Percentiles rank a stretch among this genome's conserved stretches.
Conservation (phyloP, 2,888 invertebrate genomes). For the Limnephilus marmoratus region DNA sequence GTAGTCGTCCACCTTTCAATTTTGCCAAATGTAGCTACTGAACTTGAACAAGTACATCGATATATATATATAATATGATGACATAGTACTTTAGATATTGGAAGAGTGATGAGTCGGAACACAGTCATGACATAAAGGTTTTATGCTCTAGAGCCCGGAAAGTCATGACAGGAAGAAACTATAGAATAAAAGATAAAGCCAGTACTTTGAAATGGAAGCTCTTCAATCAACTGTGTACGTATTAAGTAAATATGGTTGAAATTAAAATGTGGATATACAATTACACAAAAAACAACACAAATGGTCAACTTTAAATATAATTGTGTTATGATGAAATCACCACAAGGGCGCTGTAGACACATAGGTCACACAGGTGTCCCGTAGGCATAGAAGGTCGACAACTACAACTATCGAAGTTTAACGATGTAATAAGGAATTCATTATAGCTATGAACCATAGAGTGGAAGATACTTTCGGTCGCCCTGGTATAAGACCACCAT, state of each 20-base stretch:
- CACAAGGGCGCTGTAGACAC: too few species aligned
- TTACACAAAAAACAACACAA: too few species aligned
- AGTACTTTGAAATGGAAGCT: background rate
- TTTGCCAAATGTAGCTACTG: background rate
- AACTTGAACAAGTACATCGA: background rate
- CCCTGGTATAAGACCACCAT: too few species aligned
- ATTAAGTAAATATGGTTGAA: background rate
- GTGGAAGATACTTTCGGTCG: too few species aligned
- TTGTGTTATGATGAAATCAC: too few species aligned
- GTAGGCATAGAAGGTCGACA: too few species aligned
- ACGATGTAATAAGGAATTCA: too few species aligned
- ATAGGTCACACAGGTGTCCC: too few species aligned
- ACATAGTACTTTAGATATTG: background rate
- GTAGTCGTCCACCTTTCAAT: background rate
- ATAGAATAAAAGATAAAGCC: background rate
- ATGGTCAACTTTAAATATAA: too few species aligned
- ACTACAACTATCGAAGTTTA: too few species aligned
- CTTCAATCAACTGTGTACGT: background rate
- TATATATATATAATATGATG: background rate
- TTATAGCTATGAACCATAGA: too few species aligned
- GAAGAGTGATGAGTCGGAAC: background rate
- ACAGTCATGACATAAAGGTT: background rate
- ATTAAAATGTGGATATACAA: too few species aligned
- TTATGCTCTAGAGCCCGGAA: background rate
- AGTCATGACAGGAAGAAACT: background rate